Base-by-base conservation (phyloP, 2,113 vertebrate genomes). In the Sardina pilchardus region DNA sequence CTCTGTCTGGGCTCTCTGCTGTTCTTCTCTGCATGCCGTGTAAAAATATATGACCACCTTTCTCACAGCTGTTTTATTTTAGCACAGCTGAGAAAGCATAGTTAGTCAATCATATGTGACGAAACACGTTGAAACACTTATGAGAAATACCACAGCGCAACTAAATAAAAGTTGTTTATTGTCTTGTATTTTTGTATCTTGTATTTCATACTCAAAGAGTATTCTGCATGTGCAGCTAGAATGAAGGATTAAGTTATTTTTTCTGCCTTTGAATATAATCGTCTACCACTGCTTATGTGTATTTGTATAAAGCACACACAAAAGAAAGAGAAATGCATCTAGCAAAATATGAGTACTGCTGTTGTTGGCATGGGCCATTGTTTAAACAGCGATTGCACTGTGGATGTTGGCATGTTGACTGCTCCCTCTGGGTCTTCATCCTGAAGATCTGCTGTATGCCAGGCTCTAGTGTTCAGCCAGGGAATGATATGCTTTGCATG, bases 201-300 rank as follows among this genome's bases (percentile, higher is more conserved):
- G 1, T 36, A 34, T 36, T 53, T 71, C 1, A 10, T 3, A 34
- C 9, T 26, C 3, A 16, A 26, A n/a, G 24, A 19, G 4, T 71
- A 71, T 78, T 36, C 71, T 36, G 71, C 2, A 14, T 53, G 53
- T 34, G 50, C 45, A 82, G 34, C 19, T 30, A 56, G 14, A 21
- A 34, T 30, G 26, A 2, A 44, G 17, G 39, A 34, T 19, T 19
- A 84, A 85, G 88, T 88, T 82, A 86, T 83, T 83, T 81, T 83
- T 82, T 81, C 83, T 89, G 84, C 30, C 26, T 48, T 14, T 78
- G 81, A 50, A 47, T 45, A 3, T 24, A 63, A 63, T 21, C 26
- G 59, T 63, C 21, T 71, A 9, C 26, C 63, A 71, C 63, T 30
- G 63, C 30, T 9, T 4, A 8, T 34, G 10, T 75, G 67, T 12